These are phyloP conservation scores for Aldrovandia affinis DNA, from an alignment of 2,797 vertebrate species.

Conservation along the genomic window DNA sequence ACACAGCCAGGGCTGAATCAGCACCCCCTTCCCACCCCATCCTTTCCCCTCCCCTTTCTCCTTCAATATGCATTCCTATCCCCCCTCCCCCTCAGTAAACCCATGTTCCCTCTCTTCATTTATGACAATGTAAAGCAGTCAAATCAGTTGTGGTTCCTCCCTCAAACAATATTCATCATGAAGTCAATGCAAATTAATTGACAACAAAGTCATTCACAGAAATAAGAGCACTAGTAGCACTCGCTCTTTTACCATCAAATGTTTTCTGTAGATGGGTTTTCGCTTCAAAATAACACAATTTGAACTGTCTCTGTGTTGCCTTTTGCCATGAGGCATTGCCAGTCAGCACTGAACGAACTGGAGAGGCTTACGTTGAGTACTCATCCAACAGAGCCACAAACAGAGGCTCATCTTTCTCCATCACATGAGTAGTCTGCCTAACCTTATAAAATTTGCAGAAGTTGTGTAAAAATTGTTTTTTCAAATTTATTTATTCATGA, in stretches of 20 bases:
- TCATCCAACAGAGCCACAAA: too few relatives aligned
- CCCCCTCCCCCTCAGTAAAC: neutral
- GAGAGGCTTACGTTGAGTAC: too few relatives aligned
- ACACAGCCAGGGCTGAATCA: neutral
- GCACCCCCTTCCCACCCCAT: neutral
- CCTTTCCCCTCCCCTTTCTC: neutral
- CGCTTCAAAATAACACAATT: neutral
- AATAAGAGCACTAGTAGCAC: neutral
- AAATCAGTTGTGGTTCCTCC: slow-evolving; percentile 1
- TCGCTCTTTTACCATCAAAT: neutral
- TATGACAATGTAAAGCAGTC: neutral
- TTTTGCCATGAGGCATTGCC: too few relatives aligned
- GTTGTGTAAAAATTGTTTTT: neutral
- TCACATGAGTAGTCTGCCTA: neutral
- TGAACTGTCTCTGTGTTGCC: neutral
- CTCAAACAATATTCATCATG: too few relatives aligned
- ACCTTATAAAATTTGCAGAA: neutral
- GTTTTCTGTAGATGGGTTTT: neutral
- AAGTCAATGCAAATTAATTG: neutral
- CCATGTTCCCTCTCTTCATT: slow-evolving; percentile 10
- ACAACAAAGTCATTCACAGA: neutral
- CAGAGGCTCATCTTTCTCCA: neutral
- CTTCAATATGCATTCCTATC: slow-evolving; percentile 2
- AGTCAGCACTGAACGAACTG: too few relatives aligned
- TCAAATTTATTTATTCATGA: too few relatives aligned